Evolutionary conservation across 2,113 vertebrate species (phyloP), one percentile per base, ranked within the genome.

Genomic region (Dicrurus megarhynchus): DNA sequence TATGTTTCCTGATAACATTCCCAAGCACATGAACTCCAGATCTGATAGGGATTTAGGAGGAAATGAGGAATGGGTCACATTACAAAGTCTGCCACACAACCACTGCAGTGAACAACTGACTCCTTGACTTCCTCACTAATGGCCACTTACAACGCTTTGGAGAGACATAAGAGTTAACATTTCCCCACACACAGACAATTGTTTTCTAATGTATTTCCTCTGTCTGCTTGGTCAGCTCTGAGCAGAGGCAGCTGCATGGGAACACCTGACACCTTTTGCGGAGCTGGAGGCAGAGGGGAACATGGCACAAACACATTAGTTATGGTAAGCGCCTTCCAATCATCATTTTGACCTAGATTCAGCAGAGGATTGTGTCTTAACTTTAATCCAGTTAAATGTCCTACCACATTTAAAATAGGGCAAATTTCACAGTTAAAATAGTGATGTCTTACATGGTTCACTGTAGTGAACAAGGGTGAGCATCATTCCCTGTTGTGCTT

Each of bases 81-180:
- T 65, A 64, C 37, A 84, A 84, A 80, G 42, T 74, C 60, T 88
- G 56, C 83, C 67, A 59, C 23, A 64, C 56, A 79, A 57, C 37
- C 42, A 74, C 35, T 53, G 8, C 39, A 70, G 32, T 22, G n/a
- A 87, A 87, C 53, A 91, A 67, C 33, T 21, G 89, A 88, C 68
- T 93, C 95, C 86, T 89, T 91, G 52, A 59, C 77, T 95, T 94
- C 87, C 96, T 96, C 69, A n/a, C 77, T 96, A 97, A 96, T 87
- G 77, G 84, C 28, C 89, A 85, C 70, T 96, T 90, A 83, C 13
- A 69, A 28, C 9, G 12, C 68, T 93, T 93, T 86, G 74, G 84
- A 92, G 61, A 76, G 57, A 57, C 46, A 59, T 16, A 84, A 53
- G 73, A 90, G 57, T 96, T 95, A 95, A 95, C 42, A 59, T 67